Evolutionary conservation across 2,113 vertebrate species (phyloP).

Genomic region (Phainopepla nitens): DNA sequence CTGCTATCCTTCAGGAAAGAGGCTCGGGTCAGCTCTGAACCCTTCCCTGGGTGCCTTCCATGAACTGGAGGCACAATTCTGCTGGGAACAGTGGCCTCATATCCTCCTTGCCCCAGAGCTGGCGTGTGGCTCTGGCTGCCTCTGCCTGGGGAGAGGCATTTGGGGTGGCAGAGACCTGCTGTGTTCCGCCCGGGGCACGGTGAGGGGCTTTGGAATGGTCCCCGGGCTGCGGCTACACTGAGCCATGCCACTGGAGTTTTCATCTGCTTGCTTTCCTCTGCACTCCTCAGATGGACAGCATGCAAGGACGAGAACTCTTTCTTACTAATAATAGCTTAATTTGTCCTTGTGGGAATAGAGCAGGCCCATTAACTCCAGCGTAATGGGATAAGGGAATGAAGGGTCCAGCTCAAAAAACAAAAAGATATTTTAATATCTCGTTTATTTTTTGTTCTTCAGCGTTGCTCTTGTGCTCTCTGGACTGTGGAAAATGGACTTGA

Average conservation of each 20-base stretch:
- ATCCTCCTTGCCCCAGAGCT: neutral
- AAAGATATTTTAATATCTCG: neutral
- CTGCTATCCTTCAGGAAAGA: neutral
- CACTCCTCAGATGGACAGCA: neutral
- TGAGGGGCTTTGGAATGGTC: accelerated
- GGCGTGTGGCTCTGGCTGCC: accelerated
- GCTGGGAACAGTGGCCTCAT: neutral
- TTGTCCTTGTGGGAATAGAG: neutral
- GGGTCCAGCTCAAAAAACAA: neutral
- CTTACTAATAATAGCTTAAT: neutral
- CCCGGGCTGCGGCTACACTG: accelerated
- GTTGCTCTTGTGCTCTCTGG: neutral
- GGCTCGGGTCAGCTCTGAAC: neutral
- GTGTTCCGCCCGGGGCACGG: accelerated
- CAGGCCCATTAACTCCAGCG: neutral
- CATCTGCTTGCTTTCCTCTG: neutral
- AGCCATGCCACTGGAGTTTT: neutral
- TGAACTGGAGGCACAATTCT: accelerated
- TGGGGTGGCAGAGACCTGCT: accelerated
- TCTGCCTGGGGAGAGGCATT: accelerated
- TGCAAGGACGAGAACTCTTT: neutral
- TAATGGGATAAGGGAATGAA: neutral
- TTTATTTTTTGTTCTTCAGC: neutral
- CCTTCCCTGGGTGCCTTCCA: neutral
- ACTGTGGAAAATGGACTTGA: neutral